A percentile compares a stretch with the other conserved stretches of the same genome.
phyloP scores from a whole-genome alignment of 2,113 vertebrate species.

The Pterophyllum scalare region DNA sequence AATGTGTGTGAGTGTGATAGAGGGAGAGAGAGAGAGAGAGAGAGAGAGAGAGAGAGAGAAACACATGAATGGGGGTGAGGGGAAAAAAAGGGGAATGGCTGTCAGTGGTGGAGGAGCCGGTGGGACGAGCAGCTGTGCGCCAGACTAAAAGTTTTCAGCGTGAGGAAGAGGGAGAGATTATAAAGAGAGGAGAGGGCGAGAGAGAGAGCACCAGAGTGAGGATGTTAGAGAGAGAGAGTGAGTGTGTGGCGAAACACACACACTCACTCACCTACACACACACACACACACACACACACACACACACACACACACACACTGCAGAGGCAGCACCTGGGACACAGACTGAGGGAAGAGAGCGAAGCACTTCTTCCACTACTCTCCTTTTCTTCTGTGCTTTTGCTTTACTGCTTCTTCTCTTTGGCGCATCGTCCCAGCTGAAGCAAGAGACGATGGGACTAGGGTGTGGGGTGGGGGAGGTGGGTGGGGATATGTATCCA shows the following conservation, averaged over 20 bases:
- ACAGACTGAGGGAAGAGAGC: constrained; percentile 61
- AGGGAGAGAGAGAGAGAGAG: neutral
- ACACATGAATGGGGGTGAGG: constrained; percentile 10
- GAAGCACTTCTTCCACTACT: constrained; percentile 40
- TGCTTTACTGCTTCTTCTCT: constrained; percentile 62
- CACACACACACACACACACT: constrained; percentile 60
- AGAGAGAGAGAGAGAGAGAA: neutral
- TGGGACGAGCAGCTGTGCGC: constrained; percentile 51
- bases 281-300: neutral
- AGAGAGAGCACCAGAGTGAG: constrained; percentile 42
- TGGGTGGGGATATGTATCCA: too few species aligned
- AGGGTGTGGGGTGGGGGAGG: neutral
- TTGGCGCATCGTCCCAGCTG: constrained; percentile 72
- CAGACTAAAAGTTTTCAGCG: constrained; percentile 76
- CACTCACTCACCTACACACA: neutral
- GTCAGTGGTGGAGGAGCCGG: constrained; percentile 30
- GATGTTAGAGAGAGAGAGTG: constrained; percentile 31
- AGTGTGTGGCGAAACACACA: neutral
- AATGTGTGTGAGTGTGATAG: constrained; percentile 19
- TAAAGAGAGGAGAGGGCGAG: constrained; percentile 35
- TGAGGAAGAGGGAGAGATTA: constrained; percentile 36
- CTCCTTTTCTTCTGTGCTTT: constrained; percentile 42
- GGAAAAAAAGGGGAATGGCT: constrained; percentile 31
- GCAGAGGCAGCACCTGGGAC: constrained; percentile 79
- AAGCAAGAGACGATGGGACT: constrained; percentile 25